Evolutionary conservation across 2,113 vertebrate genomes (phyloP).

Genomic region (Pteruthius melanotis): DNA sequence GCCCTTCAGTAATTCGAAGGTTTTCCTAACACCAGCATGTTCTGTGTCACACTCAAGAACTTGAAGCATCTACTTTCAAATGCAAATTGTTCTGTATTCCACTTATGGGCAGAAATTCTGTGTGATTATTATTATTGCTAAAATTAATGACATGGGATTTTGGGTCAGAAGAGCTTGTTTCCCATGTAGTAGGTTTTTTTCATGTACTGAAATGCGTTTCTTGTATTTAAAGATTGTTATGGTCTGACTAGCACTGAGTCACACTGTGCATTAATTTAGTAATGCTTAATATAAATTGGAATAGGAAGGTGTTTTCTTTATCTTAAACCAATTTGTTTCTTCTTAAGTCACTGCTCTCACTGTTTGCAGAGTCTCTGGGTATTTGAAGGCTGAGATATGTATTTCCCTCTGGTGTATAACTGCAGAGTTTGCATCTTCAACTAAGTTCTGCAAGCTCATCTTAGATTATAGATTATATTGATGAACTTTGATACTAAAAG

Average conservation of each 20-base stretch:
- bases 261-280: background rate
- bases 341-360: background rate
- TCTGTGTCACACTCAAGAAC: background rate
- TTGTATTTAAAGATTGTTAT: background rate
- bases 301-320: background rate
- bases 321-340: background rate
- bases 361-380: background rate
- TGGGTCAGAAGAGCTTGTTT: background rate
- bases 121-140: background rate
- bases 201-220: background rate
- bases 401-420: background rate
- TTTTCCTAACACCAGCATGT: background rate
- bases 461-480: background rate
- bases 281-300: background rate
- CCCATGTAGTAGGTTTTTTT: background rate
- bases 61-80: background rate
- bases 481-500: background rate
- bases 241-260: background rate
- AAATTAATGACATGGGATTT: background rate
- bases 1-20: background rate
- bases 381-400: background rate
- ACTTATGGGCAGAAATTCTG: background rate
- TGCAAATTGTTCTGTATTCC: background rate
- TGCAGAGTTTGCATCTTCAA: background rate
- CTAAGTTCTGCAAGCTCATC: background rate